phyloP scores from a whole-genome alignment of 2,888 invertebrate genomes.

The Pollenia amentaria region DNA sequence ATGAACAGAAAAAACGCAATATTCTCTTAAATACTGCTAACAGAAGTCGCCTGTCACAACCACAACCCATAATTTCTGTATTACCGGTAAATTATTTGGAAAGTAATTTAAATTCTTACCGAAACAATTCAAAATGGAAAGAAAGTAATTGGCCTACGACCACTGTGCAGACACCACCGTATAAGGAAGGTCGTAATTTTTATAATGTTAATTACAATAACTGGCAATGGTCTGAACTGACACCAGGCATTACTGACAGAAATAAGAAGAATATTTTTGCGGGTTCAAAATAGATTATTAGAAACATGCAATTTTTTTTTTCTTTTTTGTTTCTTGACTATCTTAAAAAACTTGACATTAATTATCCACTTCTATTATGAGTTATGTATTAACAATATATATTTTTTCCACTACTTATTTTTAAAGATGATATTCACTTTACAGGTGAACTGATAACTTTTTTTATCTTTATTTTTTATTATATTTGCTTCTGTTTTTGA shows the following conservation, averaged over 20 bases:
- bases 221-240: slow-evolving; percentile 75
- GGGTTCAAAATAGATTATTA: slow-evolving; percentile 47
- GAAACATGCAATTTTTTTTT: neutral
- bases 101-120: slow-evolving; percentile 36
- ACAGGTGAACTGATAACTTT: no score
- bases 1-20: slow-evolving; percentile 77
- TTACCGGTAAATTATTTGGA: slow-evolving; percentile 63
- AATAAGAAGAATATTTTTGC: slow-evolving; percentile 52
- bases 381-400: no score
- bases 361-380: no score
- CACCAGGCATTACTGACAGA: slow-evolving; percentile 27
- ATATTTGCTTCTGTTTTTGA: no score
- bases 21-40: neutral
- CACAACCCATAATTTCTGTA: slow-evolving; percentile 68
- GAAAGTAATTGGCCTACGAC: slow-evolving; percentile 47
- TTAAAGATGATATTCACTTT: no score
- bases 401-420: no score
- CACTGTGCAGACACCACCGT: slow-evolving; percentile 32
- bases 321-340: neutral
- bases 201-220: slow-evolving; percentile 62
- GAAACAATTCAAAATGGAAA: slow-evolving; percentile 43
- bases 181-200: neutral
- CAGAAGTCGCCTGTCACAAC: neutral
- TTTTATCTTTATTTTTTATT: no score
- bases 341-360: neutral